These are phyloP conservation scores for Drosophila biarmipes DNA, from an alignment of 1,140 invertebrate genomes.

Conservation along the genomic window DNA sequence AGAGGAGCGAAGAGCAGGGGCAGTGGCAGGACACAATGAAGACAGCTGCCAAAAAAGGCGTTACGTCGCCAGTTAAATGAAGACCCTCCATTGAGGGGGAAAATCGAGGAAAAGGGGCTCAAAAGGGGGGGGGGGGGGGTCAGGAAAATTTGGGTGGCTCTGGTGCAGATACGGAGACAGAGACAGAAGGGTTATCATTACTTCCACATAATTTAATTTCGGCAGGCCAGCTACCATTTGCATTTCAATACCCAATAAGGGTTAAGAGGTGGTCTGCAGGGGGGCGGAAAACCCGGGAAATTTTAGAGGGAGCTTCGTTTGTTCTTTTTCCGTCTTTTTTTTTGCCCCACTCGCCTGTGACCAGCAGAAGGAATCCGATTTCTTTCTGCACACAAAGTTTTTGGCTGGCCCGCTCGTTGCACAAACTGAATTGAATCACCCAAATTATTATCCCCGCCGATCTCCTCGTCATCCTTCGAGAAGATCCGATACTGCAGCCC, in stretches of 20 bases:
- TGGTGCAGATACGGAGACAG: slow-evolving; percentile 25
- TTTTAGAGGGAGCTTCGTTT: slow-evolving; percentile 13
- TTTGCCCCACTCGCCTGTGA: background rate
- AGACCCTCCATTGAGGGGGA: slow-evolving; percentile 12
- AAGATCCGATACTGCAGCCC: slow-evolving; percentile 10
- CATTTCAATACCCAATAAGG: slow-evolving; percentile 79
- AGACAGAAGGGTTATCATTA: slow-evolving; percentile 83
- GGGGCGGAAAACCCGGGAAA: background rate
- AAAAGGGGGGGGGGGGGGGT: too few species aligned
- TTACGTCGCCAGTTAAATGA: slow-evolving; percentile 74
- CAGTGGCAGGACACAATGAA: slow-evolving; percentile 42
- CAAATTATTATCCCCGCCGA: slow-evolving; percentile 45
- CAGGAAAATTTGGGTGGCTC: too few species aligned
- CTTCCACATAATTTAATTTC: slow-evolving; percentile 84
- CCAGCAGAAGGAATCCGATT: slow-evolving; percentile 45
- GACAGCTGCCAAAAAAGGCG: slow-evolving; percentile 79
- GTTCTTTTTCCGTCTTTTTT: background rate
- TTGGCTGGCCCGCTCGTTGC: slow-evolving; percentile 74
- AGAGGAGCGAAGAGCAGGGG: background rate
- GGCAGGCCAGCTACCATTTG: slow-evolving; percentile 77
- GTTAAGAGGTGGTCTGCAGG: background rate
- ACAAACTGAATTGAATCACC: slow-evolving; percentile 81
- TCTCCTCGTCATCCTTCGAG: slow-evolving; percentile 1
- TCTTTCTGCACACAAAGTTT: slow-evolving; percentile 71
- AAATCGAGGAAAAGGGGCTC: background rate